These are phyloP conservation scores for Dipodomys ordii DNA, from an alignment of 2,113 vertebrate genomes.

Conservation along the genomic window DNA sequence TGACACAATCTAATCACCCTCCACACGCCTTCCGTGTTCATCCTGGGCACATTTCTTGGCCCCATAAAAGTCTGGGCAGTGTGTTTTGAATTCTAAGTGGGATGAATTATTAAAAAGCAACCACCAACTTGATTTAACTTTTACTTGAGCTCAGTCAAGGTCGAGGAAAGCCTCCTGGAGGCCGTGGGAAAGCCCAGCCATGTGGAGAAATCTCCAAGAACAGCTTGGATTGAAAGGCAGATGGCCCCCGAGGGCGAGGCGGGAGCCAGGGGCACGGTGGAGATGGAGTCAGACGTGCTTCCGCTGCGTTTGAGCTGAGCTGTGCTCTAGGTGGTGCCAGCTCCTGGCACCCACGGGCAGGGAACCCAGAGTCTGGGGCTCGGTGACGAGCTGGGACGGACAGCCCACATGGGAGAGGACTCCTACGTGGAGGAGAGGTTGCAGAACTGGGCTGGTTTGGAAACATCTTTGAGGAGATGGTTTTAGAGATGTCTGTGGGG, in stretches of 20 bases:
- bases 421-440: too few species aligned
- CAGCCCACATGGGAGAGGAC: too few species aligned
- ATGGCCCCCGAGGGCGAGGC: rapidly evolving
- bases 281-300: rapidly evolving
- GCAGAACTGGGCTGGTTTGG: too few species aligned
- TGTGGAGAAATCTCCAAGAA: background rate
- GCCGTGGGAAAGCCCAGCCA: background rate
- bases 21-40: too few species aligned
- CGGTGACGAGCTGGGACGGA: too few species aligned
- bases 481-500: background rate
- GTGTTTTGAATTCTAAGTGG: slow-evolving; percentile 57
- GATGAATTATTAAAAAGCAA: slow-evolving; percentile 45
- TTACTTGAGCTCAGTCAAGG: slow-evolving; percentile 12
- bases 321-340: rapidly evolving
- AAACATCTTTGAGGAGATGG: background rate
- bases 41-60: background rate
- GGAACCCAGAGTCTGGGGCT: too few species aligned
- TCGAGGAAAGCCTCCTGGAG: background rate
- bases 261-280: rapidly evolving
- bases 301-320: rapidly evolving
- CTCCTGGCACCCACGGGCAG: rapidly evolving
- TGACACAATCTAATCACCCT: background rate
- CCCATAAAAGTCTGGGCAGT: background rate
- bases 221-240: too few species aligned
- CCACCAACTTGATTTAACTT: background rate